phyloP scores from a whole-genome alignment of 2,797 vertebrate genomes.

The Babyrousa celebensis region DNA sequence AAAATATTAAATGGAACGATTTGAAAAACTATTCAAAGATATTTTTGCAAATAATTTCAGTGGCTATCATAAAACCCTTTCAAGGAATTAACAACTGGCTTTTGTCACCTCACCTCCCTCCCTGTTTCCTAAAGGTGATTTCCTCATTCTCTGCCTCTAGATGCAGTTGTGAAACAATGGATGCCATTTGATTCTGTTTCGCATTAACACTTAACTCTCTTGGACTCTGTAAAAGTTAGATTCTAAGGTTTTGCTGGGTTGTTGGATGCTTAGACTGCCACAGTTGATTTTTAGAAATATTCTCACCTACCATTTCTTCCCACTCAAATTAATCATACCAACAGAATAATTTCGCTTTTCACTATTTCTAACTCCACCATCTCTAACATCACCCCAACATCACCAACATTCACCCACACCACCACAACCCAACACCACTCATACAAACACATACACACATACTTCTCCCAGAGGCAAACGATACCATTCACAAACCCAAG shows the following conservation, averaged over 20 bases:
- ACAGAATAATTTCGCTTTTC: constrained; percentile 17
- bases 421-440: accelerated
- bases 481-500: neutral
- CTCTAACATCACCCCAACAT: neutral
- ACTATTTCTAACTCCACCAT: neutral
- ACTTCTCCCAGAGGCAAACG: constrained; percentile 50
- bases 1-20: constrained; percentile 1
- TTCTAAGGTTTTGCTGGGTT: neutral
- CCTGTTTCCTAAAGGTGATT: neutral
- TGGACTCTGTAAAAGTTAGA: neutral
- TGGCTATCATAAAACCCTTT: neutral
- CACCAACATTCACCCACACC: neutral
- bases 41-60: neutral
- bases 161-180: neutral
- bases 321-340: neutral
- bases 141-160: neutral
- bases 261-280: neutral
- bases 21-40: constrained; percentile 33
- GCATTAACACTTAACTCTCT: neutral
- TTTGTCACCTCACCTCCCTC: neutral
- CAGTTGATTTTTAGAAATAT: neutral
- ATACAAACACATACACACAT: constrained; percentile 33
- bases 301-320: neutral
- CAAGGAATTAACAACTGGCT: neutral
- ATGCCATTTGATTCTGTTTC: neutral